Conservation (phyloP, 2,888 invertebrate species). For the Trimorus sp. region DNA sequence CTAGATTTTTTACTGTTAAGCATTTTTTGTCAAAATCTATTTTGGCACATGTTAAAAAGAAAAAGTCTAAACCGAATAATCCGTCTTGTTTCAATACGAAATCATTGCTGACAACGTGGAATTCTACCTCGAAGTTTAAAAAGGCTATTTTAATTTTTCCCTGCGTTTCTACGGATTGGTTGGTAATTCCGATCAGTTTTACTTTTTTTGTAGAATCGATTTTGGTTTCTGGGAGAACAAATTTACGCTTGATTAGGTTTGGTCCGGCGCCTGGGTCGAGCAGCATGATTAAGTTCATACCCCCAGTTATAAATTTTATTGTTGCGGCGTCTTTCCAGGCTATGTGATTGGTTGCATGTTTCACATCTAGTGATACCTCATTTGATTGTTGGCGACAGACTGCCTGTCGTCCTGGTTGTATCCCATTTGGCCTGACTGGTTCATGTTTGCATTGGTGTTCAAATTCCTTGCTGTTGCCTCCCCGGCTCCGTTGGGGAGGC, state of each 20-base stretch:
- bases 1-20: not conserved
- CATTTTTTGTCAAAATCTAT: not conserved
- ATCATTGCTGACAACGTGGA: constrained; percentile 24
- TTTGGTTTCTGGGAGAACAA: not conserved
- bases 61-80: constrained; percentile 12
- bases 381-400: too few relatives aligned
- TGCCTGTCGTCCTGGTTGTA: too few relatives aligned
- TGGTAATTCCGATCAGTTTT: constrained; percentile 4
- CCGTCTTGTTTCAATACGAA: constrained; percentile 24
- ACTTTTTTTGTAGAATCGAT: not conserved
- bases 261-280: not conserved
- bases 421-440: too few relatives aligned
- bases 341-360: not conserved
- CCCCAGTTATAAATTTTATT: not conserved
- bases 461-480: not conserved
- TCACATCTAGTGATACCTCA: not conserved
- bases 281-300: not conserved
- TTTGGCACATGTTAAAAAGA: not conserved
- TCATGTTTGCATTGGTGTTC: too few relatives aligned
- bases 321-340: not conserved
- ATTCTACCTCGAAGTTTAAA: not conserved
- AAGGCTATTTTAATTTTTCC: constrained; percentile 63
- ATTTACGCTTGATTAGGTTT: constrained; percentile 20
- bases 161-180: not conserved
- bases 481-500: constrained; percentile 52